Conservation (phyloP, 2,888 invertebrate species). For the Crepidodera aurea region DNA sequence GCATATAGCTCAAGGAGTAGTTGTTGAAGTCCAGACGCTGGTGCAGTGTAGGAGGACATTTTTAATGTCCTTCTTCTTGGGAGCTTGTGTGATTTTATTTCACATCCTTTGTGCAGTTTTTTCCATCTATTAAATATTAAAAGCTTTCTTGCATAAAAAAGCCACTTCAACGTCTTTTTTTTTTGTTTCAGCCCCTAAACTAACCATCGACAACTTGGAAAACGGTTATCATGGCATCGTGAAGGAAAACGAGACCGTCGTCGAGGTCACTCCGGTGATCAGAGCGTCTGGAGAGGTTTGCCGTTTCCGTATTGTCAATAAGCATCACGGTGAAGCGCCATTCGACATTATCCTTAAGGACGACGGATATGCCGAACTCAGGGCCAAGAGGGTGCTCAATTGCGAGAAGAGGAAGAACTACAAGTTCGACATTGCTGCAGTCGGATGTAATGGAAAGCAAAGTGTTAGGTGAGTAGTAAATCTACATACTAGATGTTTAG, state of each 20-base stretch:
- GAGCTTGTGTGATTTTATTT: no score
- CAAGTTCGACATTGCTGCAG: slow-evolving; percentile 94
- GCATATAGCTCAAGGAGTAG: no score
- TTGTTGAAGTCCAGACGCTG: no score
- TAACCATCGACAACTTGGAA: slow-evolving; percentile 82
- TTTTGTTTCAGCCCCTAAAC: slow-evolving; percentile 70
- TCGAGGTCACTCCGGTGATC: slow-evolving; percentile 92
- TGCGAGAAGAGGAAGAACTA: slow-evolving; percentile 94
- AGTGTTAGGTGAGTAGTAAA: slow-evolving; percentile 59
- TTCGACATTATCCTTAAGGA: slow-evolving; percentile 66
- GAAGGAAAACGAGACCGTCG: slow-evolving; percentile 90
- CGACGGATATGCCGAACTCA: slow-evolving; percentile 82
- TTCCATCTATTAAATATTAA: no score
- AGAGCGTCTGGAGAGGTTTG: slow-evolving; percentile 78
- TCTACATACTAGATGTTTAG: no score
- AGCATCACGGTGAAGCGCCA: slow-evolving; percentile 93
- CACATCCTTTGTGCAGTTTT: no score
- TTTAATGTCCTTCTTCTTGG: no score
- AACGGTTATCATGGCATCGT: slow-evolving; percentile 93
- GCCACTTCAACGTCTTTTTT: no score
- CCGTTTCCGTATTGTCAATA: slow-evolving; percentile 88
- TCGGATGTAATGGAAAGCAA: slow-evolving; percentile 87
- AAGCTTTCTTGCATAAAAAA: no score
- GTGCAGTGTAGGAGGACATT: no score
- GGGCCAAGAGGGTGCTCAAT: slow-evolving; percentile 84